Base-by-base conservation (phyloP, 1,140 invertebrate genomes). In the Latrodectus geometricus region DNA sequence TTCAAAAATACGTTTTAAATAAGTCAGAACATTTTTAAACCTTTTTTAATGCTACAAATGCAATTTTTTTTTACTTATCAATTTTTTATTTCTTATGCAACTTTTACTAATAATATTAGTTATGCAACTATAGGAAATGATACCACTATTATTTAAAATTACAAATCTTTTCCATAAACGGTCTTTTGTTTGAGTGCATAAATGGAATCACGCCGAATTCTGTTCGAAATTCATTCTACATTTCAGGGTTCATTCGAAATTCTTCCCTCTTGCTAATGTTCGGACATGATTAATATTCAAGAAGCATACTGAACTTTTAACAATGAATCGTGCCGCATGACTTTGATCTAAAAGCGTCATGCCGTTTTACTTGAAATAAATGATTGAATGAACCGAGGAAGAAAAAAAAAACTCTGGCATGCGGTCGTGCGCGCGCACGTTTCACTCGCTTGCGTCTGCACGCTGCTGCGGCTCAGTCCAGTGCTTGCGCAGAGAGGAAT, bases 341-440 rank as follows among this genome's bases (percentile, higher is more conserved):
- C 80, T 83, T 74, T 83, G 80, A 74, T 83, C 80, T 54, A 74
- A 21, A 74, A 74, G 78, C 78, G 78, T 70, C 77, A 69, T 50
- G 65, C 77, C 35, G 48, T 70, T 80, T 70, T 54, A 49, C 78
- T 15, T 35, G 52, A 54, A 80, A 70, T 52, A 80, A 80, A 69
- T 54, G 68, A 80, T 80, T 48, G 35, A 70, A 69, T 69, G 20
- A 21, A 69, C 9, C 17, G 21, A 21, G 20, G 21, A 21, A 20
- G 21, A 69, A 69, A n/a, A n/a, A 23, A 21, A 69, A 69, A 15
- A 11, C 48, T 52, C 49, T 66, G 65, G 21, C 76, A 78, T 68
- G 56, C 61, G 48, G 54, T 61, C 49, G 70, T 49, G 23, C 79
- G 54, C 79, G 69, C 79, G 69, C 80, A 74, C 80, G 80, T 83